Evolutionary conservation across 2,113 vertebrate genomes (phyloP), one percentile per base, ranked within the genome.

Genomic region (Rhineura floridana): DNA sequence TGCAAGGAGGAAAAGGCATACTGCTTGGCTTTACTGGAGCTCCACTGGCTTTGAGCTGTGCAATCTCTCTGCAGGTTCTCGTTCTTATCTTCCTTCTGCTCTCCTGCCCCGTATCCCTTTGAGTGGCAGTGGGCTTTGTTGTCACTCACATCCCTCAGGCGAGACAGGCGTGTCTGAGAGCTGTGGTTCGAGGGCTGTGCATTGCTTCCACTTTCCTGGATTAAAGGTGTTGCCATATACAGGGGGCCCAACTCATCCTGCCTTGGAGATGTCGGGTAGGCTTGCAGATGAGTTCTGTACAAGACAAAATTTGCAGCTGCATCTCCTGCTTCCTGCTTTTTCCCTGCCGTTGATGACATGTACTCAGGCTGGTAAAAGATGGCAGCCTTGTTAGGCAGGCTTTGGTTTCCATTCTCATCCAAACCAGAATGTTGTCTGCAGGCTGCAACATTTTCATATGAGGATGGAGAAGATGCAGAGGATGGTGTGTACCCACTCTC

Each of bases 381-480:
- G 28, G 85, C 81, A 1, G 94, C 90, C 44, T 92, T 96, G 91
- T 85, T 95, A 2, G 94, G 90, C 84, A 93, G 93, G 76, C 96
- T 98, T 94, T 98, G 98, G 97, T 97, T 97, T 92, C 97, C 97
- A 1, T 98, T 98, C 94, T 98, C 97, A 44, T 96, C 92, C 1
- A 90, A 88, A 86, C 81, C 78, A 85, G 88, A 69, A 39, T 83
- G 28, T 4, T 84, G 21, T 63, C 90, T 0, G 33, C 86, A 3
- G n/a, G 67, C 67, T 62, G 80, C 0, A 0, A 72, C 85, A 44
- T 87, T 94, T 90, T 93, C 93, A 0, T 90, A 80, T 1, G 94
- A 85, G 33, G 13, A 55, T 0, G 87, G 88, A 52, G 72, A 63
- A 65, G 80, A 50, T 33, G 25, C 80, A n/a, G 86, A 85, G 30